Percentiles rank a stretch among this genome's conserved stretches.
phyloP scores from a whole-genome alignment of 2,888 invertebrate species.

The Drosophila trichaetosa region DNA sequence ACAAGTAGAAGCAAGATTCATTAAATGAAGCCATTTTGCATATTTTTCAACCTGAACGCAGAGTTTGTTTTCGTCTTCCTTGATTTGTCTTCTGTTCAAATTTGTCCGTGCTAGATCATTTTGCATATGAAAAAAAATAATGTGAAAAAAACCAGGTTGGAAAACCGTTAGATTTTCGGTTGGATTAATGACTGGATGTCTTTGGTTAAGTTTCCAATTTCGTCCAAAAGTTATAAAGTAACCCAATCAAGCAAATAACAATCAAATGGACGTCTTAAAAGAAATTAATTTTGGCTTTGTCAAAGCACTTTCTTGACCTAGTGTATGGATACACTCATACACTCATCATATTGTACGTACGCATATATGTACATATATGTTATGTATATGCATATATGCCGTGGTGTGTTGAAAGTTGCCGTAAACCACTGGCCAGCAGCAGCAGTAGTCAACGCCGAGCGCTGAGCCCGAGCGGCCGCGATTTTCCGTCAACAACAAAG shows the following conservation, averaged over 20 bases:
- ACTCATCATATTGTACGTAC: slow-evolving; percentile 1
- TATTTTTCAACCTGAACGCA: background rate
- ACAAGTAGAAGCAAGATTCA: background rate
- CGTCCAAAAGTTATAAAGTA: too few relatives aligned
- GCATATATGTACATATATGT: slow-evolving; percentile 2
- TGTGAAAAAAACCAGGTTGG: too few relatives aligned
- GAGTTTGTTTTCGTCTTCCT: too few relatives aligned
- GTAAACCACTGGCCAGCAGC: slow-evolving; percentile 52
- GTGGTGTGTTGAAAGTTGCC: slow-evolving; percentile 14
- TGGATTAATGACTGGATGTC: too few relatives aligned
- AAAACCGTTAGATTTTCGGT: too few relatives aligned
- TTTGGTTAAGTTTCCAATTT: too few relatives aligned
- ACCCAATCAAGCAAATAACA: too few relatives aligned
- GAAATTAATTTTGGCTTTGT: background rate
- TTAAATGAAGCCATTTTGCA: background rate
- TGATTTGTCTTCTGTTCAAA: too few relatives aligned
- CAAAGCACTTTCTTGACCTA: background rate
- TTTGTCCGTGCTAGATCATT: background rate
- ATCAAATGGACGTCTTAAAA: background rate
- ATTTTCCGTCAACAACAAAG: slow-evolving; percentile 31
- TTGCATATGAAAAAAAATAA: background rate
- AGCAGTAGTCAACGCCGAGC: slow-evolving; percentile 57
- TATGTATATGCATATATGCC: slow-evolving; percentile 2
- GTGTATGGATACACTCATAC: slow-evolving; percentile 1
- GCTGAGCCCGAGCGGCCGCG: slow-evolving; percentile 67